Percentiles rank a stretch among this genome's conserved stretches.
phyloP scores from a whole-genome alignment of 2,888 invertebrate genomes.

The Suillia variegata region DNA sequence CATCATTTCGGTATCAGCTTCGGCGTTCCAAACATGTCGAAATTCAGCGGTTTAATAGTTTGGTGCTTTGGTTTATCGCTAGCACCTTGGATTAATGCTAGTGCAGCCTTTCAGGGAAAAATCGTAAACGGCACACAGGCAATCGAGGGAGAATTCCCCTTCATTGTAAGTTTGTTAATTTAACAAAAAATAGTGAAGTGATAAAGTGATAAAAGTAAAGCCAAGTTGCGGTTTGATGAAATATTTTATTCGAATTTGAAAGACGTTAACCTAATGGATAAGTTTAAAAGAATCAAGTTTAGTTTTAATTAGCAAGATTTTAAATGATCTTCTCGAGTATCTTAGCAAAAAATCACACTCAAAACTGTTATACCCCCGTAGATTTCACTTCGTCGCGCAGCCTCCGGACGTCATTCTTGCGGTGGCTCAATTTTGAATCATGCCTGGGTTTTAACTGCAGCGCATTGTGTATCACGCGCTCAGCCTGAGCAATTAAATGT shows the following conservation, averaged over 20 bases:
- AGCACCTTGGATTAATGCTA: no score
- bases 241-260: no score
- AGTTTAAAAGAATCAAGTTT: no score
- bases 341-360: no score
- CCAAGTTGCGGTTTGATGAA: no score
- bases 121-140: slow-evolving; percentile 55
- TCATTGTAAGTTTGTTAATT: slow-evolving; percentile 40
- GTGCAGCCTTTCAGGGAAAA: slow-evolving; percentile 34
- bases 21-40: no score
- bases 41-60: no score
- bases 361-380: slow-evolving; percentile 24
- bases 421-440: slow-evolving; percentile 52
- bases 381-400: slow-evolving; percentile 46
- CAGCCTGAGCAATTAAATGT: slow-evolving; percentile 40
- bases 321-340: no score
- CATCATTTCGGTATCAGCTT: no score
- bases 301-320: no score
- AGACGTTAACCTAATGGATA: no score
- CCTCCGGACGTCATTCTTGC: slow-evolving; percentile 48
- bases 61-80: no score
- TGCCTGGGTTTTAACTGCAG: slow-evolving; percentile 55
- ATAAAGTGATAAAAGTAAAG: background rate
- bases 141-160: slow-evolving; percentile 48
- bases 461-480: slow-evolving; percentile 48
- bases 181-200: background rate